A percentile compares a stretch with the other conserved stretches of the same genome.
These are phyloP conservation scores for Cyclopterus lumpus DNA, from an alignment of 2,797 vertebrate species.

Conservation along the genomic window DNA sequence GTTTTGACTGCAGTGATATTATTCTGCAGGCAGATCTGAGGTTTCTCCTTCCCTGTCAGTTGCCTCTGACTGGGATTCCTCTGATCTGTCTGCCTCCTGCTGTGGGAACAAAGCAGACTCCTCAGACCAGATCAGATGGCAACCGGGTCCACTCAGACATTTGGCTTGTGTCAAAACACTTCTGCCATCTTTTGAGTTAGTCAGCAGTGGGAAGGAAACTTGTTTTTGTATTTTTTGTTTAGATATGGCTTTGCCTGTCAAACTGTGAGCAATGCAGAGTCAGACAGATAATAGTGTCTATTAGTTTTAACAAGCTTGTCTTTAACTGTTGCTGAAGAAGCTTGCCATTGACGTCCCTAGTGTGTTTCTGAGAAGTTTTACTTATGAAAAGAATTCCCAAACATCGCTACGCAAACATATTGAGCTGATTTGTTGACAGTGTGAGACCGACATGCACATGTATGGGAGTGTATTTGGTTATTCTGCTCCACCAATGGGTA, in stretches of 20 bases:
- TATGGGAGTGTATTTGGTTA: constrained; percentile 51
- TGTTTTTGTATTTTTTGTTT: constrained; percentile 43
- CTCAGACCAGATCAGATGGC: constrained; percentile 64
- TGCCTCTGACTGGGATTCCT: constrained; percentile 42
- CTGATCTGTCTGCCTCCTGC: constrained; percentile 57
- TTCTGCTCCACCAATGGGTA: constrained; percentile 56
- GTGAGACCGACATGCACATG: constrained; percentile 51
- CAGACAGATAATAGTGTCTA: constrained; percentile 25
- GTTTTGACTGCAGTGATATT: constrained; percentile 28
- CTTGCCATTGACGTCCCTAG: constrained; percentile 34
- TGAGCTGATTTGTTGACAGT: constrained; percentile 68
- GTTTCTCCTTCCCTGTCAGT: constrained; percentile 47
- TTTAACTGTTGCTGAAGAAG: constrained; percentile 30
- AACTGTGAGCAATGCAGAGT: constrained; percentile 22
- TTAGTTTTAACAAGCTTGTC: constrained; percentile 29
- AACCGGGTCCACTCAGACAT: constrained; percentile 53
- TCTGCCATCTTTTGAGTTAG: constrained; percentile 36
- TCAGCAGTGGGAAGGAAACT: constrained; percentile 39
- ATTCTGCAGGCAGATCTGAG: constrained; percentile 40
- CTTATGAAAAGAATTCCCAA: constrained; percentile 46
- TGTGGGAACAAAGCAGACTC: constrained; percentile 63
- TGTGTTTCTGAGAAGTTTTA: constrained; percentile 51
- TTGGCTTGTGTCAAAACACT: constrained; percentile 54
- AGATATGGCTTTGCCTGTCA: constrained; percentile 53
- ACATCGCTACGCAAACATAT: constrained; percentile 58